phyloP scores from a whole-genome alignment of 2,888 invertebrate genomes.

The Spicauda simplicius region DNA sequence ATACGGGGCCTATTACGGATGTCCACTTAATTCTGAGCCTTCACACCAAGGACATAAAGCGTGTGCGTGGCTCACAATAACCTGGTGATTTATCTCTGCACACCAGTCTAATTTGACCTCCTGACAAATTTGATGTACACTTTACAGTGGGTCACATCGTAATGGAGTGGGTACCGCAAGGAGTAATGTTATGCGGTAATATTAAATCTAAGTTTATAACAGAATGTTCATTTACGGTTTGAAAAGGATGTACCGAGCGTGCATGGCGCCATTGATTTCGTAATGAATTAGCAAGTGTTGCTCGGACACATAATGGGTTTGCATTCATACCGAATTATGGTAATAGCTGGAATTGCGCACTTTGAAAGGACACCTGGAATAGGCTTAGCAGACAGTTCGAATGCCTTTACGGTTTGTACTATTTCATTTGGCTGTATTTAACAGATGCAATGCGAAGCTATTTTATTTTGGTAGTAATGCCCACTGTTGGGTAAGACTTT shows the following conservation, averaged over 20 bases:
- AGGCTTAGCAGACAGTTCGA: background rate
- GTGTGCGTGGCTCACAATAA: constrained; percentile 52
- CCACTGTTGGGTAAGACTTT: no score
- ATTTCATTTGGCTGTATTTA: background rate
- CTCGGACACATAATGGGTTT: constrained; percentile 22
- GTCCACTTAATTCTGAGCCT: constrained; percentile 47
- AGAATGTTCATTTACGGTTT: constrained; percentile 45
- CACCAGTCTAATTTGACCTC: constrained; percentile 53
- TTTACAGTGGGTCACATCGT: constrained; percentile 51
- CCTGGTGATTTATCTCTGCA: constrained; percentile 55
- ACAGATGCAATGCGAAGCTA: background rate
- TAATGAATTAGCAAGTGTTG: constrained; percentile 40
- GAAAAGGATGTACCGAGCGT: constrained; percentile 37
- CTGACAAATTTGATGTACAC: constrained; percentile 45
- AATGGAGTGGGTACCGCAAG: constrained; percentile 63
- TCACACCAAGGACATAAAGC: constrained; percentile 44
- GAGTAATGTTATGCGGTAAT: constrained; percentile 66
- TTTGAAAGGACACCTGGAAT: constrained; percentile 28
- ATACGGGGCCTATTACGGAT: constrained; percentile 18
- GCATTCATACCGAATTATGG: constrained; percentile 30
- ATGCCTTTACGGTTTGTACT: background rate
- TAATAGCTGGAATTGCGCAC: constrained; percentile 23
- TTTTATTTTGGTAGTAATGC: no score
- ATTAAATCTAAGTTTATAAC: constrained; percentile 68
- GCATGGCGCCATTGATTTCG: constrained; percentile 41